phyloP scores from a whole-genome alignment of 2,888 invertebrate species.

The Rotaria magnacalcarata region DNA sequence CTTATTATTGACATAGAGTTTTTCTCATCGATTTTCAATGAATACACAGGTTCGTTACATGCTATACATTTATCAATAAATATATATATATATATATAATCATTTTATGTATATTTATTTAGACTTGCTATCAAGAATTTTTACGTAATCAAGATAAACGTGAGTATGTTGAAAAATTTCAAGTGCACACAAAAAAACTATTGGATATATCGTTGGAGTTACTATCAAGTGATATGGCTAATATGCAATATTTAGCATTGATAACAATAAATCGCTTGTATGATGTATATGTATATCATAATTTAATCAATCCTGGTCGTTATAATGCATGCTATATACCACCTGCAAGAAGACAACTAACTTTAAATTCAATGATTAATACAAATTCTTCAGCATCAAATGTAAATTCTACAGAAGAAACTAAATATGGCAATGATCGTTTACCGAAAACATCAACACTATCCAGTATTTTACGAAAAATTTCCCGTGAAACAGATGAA shows the following conservation, averaged over 20 bases:
- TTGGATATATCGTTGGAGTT: slow-evolving; percentile 44
- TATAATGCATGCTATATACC: slow-evolving; percentile 45
- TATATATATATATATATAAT: not conserved
- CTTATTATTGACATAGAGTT: not conserved
- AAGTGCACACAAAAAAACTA: slow-evolving; percentile 40
- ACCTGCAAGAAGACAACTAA: slow-evolving; percentile 9
- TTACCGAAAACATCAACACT: slow-evolving; percentile 30
- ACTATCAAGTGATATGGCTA: slow-evolving; percentile 16
- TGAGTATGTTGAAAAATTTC: slow-evolving; percentile 44
- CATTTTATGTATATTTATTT: not conserved
- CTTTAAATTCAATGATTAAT: slow-evolving; percentile 36
- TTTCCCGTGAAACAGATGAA: slow-evolving; percentile 35
- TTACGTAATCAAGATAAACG: slow-evolving; percentile 37
- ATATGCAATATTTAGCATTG: slow-evolving; percentile 44
- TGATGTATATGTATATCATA: slow-evolving; percentile 46
- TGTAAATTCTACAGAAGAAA: slow-evolving; percentile 28
- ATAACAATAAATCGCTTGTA: slow-evolving; percentile 43
- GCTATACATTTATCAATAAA: not conserved
- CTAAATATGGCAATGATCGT: not conserved
- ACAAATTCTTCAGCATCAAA: slow-evolving; percentile 12
- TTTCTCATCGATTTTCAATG: not conserved
- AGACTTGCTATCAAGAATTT: slow-evolving; percentile 32
- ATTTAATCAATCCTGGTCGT: slow-evolving; percentile 43
- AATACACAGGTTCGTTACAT: not conserved
- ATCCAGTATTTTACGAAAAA: slow-evolving; percentile 29